Percentiles rank a stretch among this genome's conserved stretches.
Conservation (phyloP, 2,888 invertebrate genomes). For the Embidobia sp. region DNA sequence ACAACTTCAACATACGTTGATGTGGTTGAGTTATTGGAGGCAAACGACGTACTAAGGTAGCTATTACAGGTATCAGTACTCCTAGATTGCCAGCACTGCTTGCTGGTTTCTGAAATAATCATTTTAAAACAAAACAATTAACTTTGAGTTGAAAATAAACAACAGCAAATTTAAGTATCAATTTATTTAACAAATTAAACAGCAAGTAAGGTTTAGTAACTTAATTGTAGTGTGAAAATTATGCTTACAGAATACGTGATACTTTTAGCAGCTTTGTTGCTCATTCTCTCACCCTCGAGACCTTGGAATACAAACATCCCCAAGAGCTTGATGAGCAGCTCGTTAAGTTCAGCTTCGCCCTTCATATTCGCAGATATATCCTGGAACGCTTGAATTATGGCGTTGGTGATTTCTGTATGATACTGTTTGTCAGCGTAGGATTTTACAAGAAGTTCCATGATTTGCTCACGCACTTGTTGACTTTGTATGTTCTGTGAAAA, state of each 20-base stretch:
- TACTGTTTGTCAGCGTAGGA: conserved; percentile 65
- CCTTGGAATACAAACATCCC: conserved; percentile 99
- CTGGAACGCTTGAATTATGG: conserved; percentile 97
- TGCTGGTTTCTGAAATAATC: conserved; percentile 89
- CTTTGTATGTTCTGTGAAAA: conserved; percentile 72
- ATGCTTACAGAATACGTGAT: conserved; percentile 26
- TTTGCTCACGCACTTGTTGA: conserved; percentile 89
- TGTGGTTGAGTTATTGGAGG: conserved; percentile 95
- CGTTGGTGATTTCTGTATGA: conserved; percentile 86
- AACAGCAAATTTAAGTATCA: no score
- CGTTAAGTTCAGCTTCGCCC: conserved; percentile 91
- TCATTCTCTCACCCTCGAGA: conserved; percentile 96
- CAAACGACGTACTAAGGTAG: conserved; percentile 92
- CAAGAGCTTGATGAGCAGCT: conserved; percentile 92
- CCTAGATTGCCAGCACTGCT: conserved; percentile 98
- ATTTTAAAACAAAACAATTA: no score
- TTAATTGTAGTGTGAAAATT: conserved; percentile 15
- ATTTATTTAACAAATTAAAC: no score
- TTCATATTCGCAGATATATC: conserved; percentile 97
- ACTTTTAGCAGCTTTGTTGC: conserved; percentile 91
- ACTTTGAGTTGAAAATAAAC: no score
- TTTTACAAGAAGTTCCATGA: conserved; percentile 85
- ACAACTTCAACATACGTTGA: conserved; percentile 96
- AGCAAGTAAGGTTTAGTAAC: no score
- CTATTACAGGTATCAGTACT: conserved; percentile 98